These are phyloP conservation scores for Cardiocondyla obscurior DNA, from an alignment of 1,140 invertebrate species.

Conservation along the genomic window DNA sequence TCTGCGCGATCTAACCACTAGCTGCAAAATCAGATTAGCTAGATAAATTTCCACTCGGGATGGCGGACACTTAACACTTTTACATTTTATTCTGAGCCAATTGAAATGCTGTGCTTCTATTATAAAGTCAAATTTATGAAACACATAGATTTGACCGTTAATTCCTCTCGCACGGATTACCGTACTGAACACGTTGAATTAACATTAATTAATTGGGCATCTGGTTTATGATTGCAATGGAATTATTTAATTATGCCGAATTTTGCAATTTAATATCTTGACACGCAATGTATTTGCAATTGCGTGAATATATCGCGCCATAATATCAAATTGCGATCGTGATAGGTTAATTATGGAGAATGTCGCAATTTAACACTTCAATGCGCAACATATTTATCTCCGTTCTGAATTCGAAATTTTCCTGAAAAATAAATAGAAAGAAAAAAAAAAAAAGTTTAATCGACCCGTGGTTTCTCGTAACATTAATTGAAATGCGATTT, in stretches of 20 bases:
- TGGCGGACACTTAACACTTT: background rate
- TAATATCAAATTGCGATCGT: conserved; percentile 13
- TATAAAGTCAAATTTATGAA: conserved; percentile 17
- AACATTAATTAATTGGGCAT: conserved; percentile 39
- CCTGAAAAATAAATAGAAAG: background rate
- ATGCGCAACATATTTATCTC: background rate
- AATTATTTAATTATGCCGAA: conserved; percentile 49
- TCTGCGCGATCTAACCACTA: too few relatives aligned
- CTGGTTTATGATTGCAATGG: conserved; percentile 17
- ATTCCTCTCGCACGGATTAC: background rate
- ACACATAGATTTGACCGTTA: conserved; percentile 35
- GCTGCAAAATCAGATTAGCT: too few relatives aligned
- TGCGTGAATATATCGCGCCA: conserved; percentile 6
- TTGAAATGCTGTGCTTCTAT: background rate
- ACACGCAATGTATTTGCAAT: conserved; percentile 14
- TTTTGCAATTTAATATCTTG: conserved; percentile 46
- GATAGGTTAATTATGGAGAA: conserved; percentile 10
- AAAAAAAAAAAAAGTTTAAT: too few relatives aligned
- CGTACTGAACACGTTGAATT: conserved; percentile 33
- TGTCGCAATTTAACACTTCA: background rate
- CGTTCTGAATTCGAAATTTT: background rate
- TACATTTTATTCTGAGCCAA: background rate
- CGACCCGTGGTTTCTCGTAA: background rate
- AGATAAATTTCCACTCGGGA: too few relatives aligned
- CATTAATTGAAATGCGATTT: background rate